Percentiles rank a stretch among this genome's conserved stretches.
These are phyloP conservation scores for Junonia oenone DNA, from an alignment of 2,888 invertebrate genomes.

Conservation along the genomic window DNA sequence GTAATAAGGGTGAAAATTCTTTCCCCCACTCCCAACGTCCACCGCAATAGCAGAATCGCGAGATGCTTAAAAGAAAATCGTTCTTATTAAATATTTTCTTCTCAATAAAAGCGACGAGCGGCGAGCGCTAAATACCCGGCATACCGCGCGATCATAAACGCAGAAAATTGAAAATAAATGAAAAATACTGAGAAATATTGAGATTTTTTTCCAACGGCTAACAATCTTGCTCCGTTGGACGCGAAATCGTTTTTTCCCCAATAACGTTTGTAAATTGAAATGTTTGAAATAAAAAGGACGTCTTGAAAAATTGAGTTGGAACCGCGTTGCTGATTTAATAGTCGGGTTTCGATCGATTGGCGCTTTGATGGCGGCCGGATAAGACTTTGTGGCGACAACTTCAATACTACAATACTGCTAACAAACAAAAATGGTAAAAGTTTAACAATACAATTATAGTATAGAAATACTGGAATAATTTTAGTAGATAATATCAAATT, in stretches of 20 bases:
- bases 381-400: not conserved
- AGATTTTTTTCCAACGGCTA: constrained; percentile 28
- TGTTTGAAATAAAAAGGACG: constrained; percentile 28
- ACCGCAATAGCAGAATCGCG: constrained; percentile 39
- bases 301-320: constrained; percentile 16
- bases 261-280: constrained; percentile 26
- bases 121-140: constrained; percentile 43
- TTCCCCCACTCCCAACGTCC: constrained; percentile 8
- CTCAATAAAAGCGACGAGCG: constrained; percentile 45
- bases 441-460: too few relatives aligned
- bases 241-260: constrained; percentile 21
- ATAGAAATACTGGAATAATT: too few relatives aligned
- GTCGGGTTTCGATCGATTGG: constrained; percentile 11
- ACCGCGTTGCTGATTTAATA: constrained; percentile 10
- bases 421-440: too few relatives aligned
- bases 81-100: constrained; percentile 58
- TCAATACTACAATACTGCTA: not conserved
- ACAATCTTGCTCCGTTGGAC: constrained; percentile 23
- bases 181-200: constrained; percentile 42
- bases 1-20: not conserved
- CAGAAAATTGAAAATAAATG: constrained; percentile 49
- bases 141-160: constrained; percentile 45
- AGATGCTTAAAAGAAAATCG: constrained; percentile 46
- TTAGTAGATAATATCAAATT: too few relatives aligned
- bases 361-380: not conserved